Base-by-base conservation (phyloP, 2,888 invertebrate genomes). In the Conus canariensis region DNA sequence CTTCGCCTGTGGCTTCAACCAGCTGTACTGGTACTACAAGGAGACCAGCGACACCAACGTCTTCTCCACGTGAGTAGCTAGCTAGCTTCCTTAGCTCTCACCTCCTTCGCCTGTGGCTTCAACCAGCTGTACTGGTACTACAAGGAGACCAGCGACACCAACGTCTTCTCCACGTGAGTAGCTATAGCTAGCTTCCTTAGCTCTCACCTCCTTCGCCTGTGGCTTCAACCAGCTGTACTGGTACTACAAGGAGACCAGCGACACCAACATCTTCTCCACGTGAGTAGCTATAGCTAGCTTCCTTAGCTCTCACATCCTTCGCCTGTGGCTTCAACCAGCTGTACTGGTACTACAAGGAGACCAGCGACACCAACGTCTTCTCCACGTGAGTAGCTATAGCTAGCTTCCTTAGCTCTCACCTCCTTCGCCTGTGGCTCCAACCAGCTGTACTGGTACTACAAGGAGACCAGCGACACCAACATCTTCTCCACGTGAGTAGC, bases 321-420 rank as follows among this genome's bases (percentile, higher is more conserved):
- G 96, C 96, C 9, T 97, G 97, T 92, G 97, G 97, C 16, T 97
- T 99, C 93, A 99, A 99, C 96, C 99, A 99, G 96, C 94, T 97
- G 16, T 96, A 96, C 91, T 97, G 96, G 96, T 97, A 97, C 93
- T 97, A 97, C 94, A 96, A 96, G 59, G 92, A 93, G 9, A 92
- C 91, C 60, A 90, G 91, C 6, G 92, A 93, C 6, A 92, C 94
- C 22, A 91, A 93, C 16, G 92, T 94, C 56, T 95, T 95, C 90
- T 94, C 93, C 90, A 94, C 95, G 95, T 95, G 92, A 93, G 95
- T 94, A 64, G 64, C 16, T 16, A 64, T n/a, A n/a, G 5, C 16
- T 10, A 16, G 64, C 16, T 16, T 64, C 16, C n/a, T n/a, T n/a
- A n/a, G n/a, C n/a, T n/a, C 95, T 97, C 90, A 96, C 96, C n/a